Evolutionary conservation across 2,113 vertebrate species (phyloP).

Genomic region (Todiramphus saurophagus): DNA sequence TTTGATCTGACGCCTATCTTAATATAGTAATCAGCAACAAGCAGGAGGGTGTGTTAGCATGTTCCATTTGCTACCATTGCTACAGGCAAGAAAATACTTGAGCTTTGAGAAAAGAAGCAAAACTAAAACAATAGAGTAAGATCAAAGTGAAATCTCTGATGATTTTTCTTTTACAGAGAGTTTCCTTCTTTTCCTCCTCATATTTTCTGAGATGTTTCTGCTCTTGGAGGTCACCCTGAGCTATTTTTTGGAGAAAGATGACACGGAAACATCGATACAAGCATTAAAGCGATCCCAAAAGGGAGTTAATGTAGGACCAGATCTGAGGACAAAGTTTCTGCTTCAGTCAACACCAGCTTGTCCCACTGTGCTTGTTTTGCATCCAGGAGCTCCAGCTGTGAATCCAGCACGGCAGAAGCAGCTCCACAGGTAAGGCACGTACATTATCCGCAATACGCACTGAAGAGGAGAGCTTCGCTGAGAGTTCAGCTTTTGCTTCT

Average conservation of each 20-base stretch:
- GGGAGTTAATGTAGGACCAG: background rate
- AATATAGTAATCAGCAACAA: conserved; percentile 27
- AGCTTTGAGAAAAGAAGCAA: conserved; percentile 35
- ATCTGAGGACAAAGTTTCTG: background rate
- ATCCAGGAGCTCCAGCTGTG: background rate
- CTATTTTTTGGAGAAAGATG: background rate
- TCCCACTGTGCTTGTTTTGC: background rate
- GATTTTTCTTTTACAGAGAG: background rate
- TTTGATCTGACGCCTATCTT: conserved; percentile 32
- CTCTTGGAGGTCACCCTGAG: background rate
- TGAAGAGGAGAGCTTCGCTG: rapidly evolving
- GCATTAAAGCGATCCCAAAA: background rate
- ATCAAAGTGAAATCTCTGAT: conserved; percentile 35
- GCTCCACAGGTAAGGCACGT: background rate
- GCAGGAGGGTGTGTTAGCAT: background rate
- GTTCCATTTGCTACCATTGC: conserved; percentile 5
- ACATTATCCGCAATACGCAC: background rate
- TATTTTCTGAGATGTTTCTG: background rate
- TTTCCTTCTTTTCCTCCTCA: background rate
- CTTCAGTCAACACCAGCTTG: background rate
- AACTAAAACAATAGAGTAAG: conserved; percentile 44
- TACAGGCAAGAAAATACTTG: conserved; percentile 43
- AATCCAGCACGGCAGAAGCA: background rate
- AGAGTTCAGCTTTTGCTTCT: background rate
- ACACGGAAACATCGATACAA: background rate